Percentiles rank a stretch among this genome's conserved stretches.
Evolutionary conservation across 2,888 invertebrate species (phyloP).

Genomic region (Drosophila affinis): DNA sequence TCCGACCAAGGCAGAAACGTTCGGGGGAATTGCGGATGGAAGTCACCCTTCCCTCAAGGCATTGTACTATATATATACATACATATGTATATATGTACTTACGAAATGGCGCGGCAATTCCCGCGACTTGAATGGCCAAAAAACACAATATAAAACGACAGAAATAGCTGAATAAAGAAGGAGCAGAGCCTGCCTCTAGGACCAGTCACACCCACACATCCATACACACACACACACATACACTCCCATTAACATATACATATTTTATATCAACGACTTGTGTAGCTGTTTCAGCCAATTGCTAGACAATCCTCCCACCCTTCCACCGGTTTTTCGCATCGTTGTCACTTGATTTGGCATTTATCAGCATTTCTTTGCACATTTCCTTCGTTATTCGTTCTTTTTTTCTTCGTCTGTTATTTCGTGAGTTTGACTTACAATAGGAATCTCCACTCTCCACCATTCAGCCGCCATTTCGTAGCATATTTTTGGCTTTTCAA

Average conservation of each 20-base stretch:
- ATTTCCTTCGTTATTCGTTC: not conserved
- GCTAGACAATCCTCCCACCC: slow-evolving; percentile 39
- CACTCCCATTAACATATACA: slow-evolving; percentile 28
- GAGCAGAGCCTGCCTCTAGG: slow-evolving; percentile 2
- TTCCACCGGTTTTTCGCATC: slow-evolving; percentile 51
- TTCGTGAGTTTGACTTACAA: slow-evolving; percentile 11
- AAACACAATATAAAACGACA: slow-evolving; percentile 29
- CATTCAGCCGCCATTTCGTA: slow-evolving; percentile 38
- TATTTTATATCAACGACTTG: slow-evolving; percentile 66
- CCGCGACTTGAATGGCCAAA: slow-evolving; percentile 33
- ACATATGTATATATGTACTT: slow-evolving; percentile 14
- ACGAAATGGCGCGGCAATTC: slow-evolving; percentile 54
- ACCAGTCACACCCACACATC: slow-evolving; percentile 32
- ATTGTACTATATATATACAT: slow-evolving; percentile 16
- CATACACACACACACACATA: slow-evolving; percentile 7
- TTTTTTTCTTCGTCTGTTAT: not conserved
- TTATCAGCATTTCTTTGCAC: slow-evolving; percentile 59
- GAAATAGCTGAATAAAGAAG: slow-evolving; percentile 5
- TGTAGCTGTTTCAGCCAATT: slow-evolving; percentile 65
- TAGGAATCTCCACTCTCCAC: slow-evolving; percentile 11
- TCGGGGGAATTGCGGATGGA: slow-evolving; percentile 20
- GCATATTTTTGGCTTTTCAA: slow-evolving; percentile 41
- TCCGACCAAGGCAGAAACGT: slow-evolving; percentile 45
- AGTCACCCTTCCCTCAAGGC: slow-evolving; percentile 40
- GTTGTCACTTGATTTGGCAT: slow-evolving; percentile 78